Conservation (phyloP, 2,888 invertebrate species). For the Serripes groenlandicus region DNA sequence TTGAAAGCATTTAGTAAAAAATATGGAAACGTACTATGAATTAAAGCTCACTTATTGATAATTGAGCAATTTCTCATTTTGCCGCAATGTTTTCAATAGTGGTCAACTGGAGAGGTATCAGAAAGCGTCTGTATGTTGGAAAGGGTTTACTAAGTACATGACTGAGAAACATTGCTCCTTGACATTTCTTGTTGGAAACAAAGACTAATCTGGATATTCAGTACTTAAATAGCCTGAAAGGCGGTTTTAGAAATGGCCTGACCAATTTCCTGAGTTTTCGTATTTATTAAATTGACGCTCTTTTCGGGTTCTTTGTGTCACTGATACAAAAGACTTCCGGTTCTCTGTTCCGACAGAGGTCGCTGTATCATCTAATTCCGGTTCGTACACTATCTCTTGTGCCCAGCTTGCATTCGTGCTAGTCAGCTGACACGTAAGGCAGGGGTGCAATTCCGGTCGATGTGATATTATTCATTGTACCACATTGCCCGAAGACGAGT, state of each 20-base stretch:
- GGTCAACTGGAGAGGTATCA: no score
- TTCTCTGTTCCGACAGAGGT: neutral
- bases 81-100: no score
- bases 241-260: neutral
- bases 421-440: neutral
- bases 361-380: neutral
- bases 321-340: neutral
- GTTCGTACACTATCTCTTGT: neutral
- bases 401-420: neutral
- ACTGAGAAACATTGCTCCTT: no score
- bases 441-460: neutral
- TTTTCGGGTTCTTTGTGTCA: neutral
- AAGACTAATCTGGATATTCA: neutral
- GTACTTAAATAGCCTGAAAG: neutral
- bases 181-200: no score
- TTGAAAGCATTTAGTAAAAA: no score
- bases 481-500: neutral
- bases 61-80: no score
- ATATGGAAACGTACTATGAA: no score
- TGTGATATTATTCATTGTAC: neutral
- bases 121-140: no score
- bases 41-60: no score
- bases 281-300: constrained; percentile 5
- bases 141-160: no score
- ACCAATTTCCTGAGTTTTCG: neutral